Percentiles rank a stretch among this genome's conserved stretches.
Evolutionary conservation across 1,140 invertebrate species (phyloP).

Genomic region (Hycleus phaleratus): DNA sequence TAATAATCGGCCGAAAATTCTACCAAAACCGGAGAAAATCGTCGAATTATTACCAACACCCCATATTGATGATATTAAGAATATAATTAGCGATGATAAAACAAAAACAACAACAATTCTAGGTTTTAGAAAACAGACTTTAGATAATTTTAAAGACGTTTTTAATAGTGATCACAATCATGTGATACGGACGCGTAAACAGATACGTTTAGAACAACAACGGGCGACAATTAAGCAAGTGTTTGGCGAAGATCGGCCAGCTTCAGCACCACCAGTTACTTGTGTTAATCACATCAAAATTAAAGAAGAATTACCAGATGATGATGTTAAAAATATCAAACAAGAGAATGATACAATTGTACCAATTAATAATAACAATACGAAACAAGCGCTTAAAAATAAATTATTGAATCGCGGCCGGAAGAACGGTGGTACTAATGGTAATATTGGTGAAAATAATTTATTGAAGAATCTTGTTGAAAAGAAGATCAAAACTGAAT

Average conservation of each 20-base stretch:
- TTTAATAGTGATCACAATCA: slow-evolving; percentile 53
- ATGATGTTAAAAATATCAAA: slow-evolving; percentile 23
- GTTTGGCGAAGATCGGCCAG: slow-evolving; percentile 65
- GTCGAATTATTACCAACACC: slow-evolving; percentile 51
- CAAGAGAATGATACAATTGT: slow-evolving; percentile 14
- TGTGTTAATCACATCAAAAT: slow-evolving; percentile 39
- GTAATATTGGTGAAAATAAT: background rate
- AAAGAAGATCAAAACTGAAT: slow-evolving; percentile 24
- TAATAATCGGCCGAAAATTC: slow-evolving; percentile 43
- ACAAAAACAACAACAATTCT: slow-evolving; percentile 45
- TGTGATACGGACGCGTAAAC: slow-evolving; percentile 65
- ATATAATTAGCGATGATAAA: slow-evolving; percentile 41
- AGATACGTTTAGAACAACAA: slow-evolving; percentile 66
- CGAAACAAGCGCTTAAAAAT: slow-evolving; percentile 22
- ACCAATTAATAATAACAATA: slow-evolving; percentile 9
- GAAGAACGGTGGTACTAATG: slow-evolving; percentile 14
- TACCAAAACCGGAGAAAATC: slow-evolving; percentile 46
- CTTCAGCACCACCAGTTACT: slow-evolving; percentile 48
- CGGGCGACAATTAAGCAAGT: slow-evolving; percentile 71
- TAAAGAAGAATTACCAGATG: slow-evolving; percentile 14
- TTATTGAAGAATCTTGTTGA: slow-evolving; percentile 23
- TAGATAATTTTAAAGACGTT: slow-evolving; percentile 58
- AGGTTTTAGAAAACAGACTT: slow-evolving; percentile 62
- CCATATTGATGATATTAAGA: slow-evolving; percentile 40
- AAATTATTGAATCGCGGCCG: slow-evolving; percentile 17